phyloP scores from a whole-genome alignment of 2,888 invertebrate genomes.

The Bombylius major region DNA sequence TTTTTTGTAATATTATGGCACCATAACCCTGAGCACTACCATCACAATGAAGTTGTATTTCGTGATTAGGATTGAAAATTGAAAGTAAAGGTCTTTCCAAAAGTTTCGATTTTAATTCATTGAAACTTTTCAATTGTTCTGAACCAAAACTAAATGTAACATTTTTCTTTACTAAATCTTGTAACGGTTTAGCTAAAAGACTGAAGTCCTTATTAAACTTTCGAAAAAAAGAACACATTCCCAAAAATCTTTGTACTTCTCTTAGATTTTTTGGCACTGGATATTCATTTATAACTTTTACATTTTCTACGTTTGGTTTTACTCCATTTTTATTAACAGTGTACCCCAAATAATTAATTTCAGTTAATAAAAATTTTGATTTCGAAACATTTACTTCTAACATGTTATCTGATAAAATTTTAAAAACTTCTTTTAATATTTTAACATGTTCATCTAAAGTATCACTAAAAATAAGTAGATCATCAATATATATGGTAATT shows the following conservation, averaged over 20 bases:
- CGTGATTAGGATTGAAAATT: too few relatives aligned
- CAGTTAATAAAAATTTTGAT: slow-evolving; percentile 19
- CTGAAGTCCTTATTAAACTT: neutral
- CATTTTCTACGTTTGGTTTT: slow-evolving; percentile 19
- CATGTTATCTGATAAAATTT: slow-evolving; percentile 15
- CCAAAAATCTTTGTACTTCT: slow-evolving; percentile 22
- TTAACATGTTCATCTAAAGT: slow-evolving; percentile 14
- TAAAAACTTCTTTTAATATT: slow-evolving; percentile 17
- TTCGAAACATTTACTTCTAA: slow-evolving; percentile 23
- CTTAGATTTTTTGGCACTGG: slow-evolving; percentile 19
- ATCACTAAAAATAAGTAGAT: slow-evolving; percentile 15
- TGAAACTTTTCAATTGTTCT: too few relatives aligned
- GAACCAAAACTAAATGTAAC: too few relatives aligned
- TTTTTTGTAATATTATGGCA: neutral
- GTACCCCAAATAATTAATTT: slow-evolving; percentile 23
- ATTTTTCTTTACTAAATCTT: too few relatives aligned
- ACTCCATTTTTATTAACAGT: slow-evolving; percentile 20
- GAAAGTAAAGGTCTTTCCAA: too few relatives aligned
- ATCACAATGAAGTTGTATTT: neutral
- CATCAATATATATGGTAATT: slow-evolving; percentile 17
- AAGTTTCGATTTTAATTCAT: too few relatives aligned
- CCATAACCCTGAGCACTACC: neutral
- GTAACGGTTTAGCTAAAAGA: too few relatives aligned
- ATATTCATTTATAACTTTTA: slow-evolving; percentile 17
- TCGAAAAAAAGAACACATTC: slow-evolving; percentile 4